Base-by-base conservation (phyloP, 2,888 invertebrate species). In the Halocaridina rubra region DNA sequence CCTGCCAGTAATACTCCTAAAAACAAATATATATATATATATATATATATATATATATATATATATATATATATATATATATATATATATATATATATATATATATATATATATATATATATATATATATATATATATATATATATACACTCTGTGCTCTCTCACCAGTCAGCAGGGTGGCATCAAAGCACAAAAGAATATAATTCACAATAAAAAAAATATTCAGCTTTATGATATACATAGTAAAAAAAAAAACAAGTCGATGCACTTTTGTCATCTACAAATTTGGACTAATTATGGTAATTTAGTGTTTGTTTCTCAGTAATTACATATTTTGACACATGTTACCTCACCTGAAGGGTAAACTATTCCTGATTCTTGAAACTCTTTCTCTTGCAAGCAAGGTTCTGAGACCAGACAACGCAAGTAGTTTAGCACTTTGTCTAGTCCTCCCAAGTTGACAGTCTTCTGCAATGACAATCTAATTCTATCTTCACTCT, bases 281-380 rank as follows among this genome's bases (percentile, higher is more conserved):
- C n/a, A n/a, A n/a, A n/a, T n/a, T n/a, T n/a, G n/a, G n/a, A n/a
- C n/a, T n/a, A n/a, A n/a, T n/a, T n/a, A n/a, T n/a, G n/a, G n/a
- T n/a, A n/a, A n/a, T n/a, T n/a, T n/a, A n/a, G n/a, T n/a, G n/a
- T n/a, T n/a, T n/a, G n/a, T n/a, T n/a, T n/a, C n/a, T n/a, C n/a
- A n/a, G n/a, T n/a, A n/a, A n/a, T n/a, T n/a, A n/a, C n/a, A n/a
- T n/a, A n/a, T n/a, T n/a, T n/a, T n/a, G n/a, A n/a, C n/a, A n/a
- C n/a, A n/a, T n/a, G n/a, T n/a, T n/a, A n/a, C n/a, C 57, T 69
- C 32, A 81, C 85, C 85, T 29, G 77, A 74, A n/a, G 85, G 85
- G 78, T 86, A 81, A 8, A 4, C 3, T 19, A 84, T 80, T 71
- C 80, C 82, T 13, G 59, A 33, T 29, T 30, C 22, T 7, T 3